Evolutionary conservation across 2,888 invertebrate species (phyloP).

Genomic region (Stenodema calcarata): DNA sequence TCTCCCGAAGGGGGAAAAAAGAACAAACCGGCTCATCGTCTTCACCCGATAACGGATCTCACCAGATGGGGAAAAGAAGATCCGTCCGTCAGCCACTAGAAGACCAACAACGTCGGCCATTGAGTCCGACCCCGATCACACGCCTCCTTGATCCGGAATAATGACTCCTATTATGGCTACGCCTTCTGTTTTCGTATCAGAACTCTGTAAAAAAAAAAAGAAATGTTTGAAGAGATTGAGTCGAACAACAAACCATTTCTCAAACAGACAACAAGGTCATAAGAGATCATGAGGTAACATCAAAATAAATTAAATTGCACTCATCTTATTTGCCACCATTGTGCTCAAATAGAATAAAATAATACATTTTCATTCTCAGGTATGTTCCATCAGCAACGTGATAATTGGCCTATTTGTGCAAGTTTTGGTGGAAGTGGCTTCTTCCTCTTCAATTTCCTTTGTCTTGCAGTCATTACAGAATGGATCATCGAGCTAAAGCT

Average conservation of each 20-base stretch:
- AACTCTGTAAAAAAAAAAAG: background rate
- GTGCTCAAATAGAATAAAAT: too few species aligned
- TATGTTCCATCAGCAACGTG: too few species aligned
- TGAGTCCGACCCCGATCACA: slow-evolving; percentile 22
- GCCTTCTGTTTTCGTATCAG: background rate
- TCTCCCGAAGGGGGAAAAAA: background rate
- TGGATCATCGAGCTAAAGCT: too few species aligned
- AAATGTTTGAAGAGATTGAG: background rate
- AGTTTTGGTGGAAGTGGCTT: too few species aligned
- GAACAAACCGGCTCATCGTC: background rate
- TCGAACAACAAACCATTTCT: background rate
- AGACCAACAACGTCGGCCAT: slow-evolving; percentile 18
- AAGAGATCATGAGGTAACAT: too few species aligned
- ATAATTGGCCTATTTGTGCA: too few species aligned
- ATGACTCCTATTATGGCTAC: slow-evolving; percentile 30
- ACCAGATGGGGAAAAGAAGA: background rate
- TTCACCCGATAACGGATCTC: background rate
- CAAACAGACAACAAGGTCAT: background rate
- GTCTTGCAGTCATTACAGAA: too few species aligned
- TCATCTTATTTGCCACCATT: too few species aligned
- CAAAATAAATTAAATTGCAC: too few species aligned
- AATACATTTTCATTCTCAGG: too few species aligned
- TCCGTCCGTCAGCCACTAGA: background rate
- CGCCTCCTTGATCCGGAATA: slow-evolving; percentile 39
- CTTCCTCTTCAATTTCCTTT: too few species aligned